phyloP scores from a whole-genome alignment of 1,140 invertebrate genomes.

The Elymnias hypermnestra region DNA sequence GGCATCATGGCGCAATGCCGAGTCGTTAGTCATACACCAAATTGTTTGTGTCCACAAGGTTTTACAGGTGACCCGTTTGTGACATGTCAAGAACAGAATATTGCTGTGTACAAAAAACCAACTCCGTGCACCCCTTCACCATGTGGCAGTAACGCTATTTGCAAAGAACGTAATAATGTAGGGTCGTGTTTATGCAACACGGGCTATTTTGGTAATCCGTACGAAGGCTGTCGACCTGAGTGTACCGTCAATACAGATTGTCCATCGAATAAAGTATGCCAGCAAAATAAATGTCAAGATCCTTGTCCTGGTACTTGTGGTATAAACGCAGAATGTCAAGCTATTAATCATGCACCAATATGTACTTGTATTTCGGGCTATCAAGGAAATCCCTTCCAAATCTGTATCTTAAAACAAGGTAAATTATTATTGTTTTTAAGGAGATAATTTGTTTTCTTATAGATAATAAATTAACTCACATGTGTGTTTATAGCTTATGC shows the following conservation, averaged over 20 bases:
- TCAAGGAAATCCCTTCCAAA: constrained; percentile 79
- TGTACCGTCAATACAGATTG: constrained; percentile 81
- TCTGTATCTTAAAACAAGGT: constrained; percentile 77
- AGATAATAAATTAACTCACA: too few species aligned
- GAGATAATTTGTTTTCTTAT: too few species aligned
- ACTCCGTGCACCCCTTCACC: constrained; percentile 80
- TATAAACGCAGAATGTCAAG: constrained; percentile 78
- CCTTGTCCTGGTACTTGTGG: constrained; percentile 82
- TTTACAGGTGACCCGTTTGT: constrained; percentile 79
- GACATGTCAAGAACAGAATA: constrained; percentile 60
- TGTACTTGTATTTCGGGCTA: constrained; percentile 78
- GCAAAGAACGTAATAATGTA: constrained; percentile 78
- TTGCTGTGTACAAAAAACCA: constrained; percentile 45
- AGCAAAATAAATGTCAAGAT: constrained; percentile 79
- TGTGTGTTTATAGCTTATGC: too few species aligned
- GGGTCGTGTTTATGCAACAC: constrained; percentile 80
- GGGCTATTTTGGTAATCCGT: constrained; percentile 83
- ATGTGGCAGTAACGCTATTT: constrained; percentile 82
- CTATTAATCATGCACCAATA: constrained; percentile 77
- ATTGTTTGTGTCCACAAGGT: constrained; percentile 78
- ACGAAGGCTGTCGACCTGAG: constrained; percentile 80
- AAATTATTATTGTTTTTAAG: constrained; percentile 43
- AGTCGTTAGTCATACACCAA: constrained; percentile 81
- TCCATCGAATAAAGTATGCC: constrained; percentile 77
- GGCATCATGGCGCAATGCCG: constrained; percentile 80